phyloP scores from a whole-genome alignment of 1,140 invertebrate genomes.

The Idris sp. region DNA sequence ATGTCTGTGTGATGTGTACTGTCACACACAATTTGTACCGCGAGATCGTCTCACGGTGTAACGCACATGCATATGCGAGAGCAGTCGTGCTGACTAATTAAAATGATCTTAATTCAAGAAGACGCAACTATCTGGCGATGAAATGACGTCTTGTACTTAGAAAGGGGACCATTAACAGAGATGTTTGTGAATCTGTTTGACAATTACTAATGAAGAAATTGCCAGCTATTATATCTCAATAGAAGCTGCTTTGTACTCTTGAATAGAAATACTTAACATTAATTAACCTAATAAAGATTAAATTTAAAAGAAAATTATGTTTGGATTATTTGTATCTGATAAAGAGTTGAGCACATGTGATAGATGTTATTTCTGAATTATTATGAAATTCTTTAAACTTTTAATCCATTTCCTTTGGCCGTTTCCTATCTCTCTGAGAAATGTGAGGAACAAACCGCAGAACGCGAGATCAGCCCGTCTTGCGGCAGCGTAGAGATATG shows the following conservation, averaged over 20 bases:
- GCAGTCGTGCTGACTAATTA: conserved; percentile 41
- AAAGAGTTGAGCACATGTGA: neutral
- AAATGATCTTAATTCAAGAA: conserved; percentile 47
- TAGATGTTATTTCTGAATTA: conserved; percentile 10
- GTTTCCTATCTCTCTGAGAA: conserved; percentile 18
- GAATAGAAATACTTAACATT: too few relatives aligned
- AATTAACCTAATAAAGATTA: too few relatives aligned
- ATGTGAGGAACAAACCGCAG: conserved; percentile 42
- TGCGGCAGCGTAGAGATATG: conserved; percentile 38
- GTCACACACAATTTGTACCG: conserved; percentile 49
- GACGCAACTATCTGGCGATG: conserved; percentile 31
- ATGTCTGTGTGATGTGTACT: conserved; percentile 10
- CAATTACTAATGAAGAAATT: conserved; percentile 39
- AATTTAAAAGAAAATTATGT: too few relatives aligned
- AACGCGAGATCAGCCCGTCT: conserved; percentile 38
- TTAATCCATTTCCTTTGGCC: neutral
- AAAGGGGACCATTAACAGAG: conserved; percentile 13
- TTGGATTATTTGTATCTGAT: too few relatives aligned
- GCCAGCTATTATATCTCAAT: too few relatives aligned
- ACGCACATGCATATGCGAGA: conserved; percentile 16
- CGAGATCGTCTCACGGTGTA: conserved; percentile 37
- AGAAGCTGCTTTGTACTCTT: too few relatives aligned
- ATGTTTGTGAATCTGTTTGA: conserved; percentile 27
- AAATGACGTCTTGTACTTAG: conserved; percentile 31
- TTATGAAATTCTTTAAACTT: conserved; percentile 8